Evolutionary conservation across 1,140 invertebrate species (phyloP), one percentile per base, ranked within the genome.

Genomic region (Drosophila seguyi): DNA sequence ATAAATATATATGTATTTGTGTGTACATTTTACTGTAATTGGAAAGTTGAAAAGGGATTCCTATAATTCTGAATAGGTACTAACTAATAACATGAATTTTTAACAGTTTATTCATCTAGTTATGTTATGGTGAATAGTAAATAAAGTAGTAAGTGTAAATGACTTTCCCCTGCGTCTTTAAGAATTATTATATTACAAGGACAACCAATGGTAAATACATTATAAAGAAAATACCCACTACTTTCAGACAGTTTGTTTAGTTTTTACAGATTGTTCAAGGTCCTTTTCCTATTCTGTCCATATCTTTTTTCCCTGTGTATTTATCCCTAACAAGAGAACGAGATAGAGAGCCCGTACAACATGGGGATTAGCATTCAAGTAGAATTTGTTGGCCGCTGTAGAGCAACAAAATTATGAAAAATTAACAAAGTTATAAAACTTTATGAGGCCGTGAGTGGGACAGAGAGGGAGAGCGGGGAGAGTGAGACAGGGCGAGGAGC

Each of bases 401-500:
- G 66, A 84, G 66, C 82, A 86, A 82, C 80, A 85, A 79, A 90
- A 90, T 88, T 90, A 90, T 90, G 85, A 90, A 90, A 90, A 90
- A 90, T 90, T 90, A 90, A 90, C 75, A 90, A 90, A 90, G 85
- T 90, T 90, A 85, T 90, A 90, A 90, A 90, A 90, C 69, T 88
- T 88, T 84, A 88, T 84, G 74, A 41, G 57, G 47, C 44, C 27
- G 65, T 36, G 41, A 71, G 42, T 48, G 42, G n/a, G 13, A 27
- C 53, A 44, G 29, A 42, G 29, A 55, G 22, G 41, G 20, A 1
- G n/a, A 13, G n/a, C 8, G 31, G 5, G 14, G 1, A 20, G 48
- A 29, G 29, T 5, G 50, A 6, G 47, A 27, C 16, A 3, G 34
- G 6, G 8, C 18, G 20, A 20, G 48, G 13, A 62, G 47, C 18